These are phyloP conservation scores for Dysdera silvatica DNA, from an alignment of 1,140 invertebrate genomes.

Conservation along the genomic window DNA sequence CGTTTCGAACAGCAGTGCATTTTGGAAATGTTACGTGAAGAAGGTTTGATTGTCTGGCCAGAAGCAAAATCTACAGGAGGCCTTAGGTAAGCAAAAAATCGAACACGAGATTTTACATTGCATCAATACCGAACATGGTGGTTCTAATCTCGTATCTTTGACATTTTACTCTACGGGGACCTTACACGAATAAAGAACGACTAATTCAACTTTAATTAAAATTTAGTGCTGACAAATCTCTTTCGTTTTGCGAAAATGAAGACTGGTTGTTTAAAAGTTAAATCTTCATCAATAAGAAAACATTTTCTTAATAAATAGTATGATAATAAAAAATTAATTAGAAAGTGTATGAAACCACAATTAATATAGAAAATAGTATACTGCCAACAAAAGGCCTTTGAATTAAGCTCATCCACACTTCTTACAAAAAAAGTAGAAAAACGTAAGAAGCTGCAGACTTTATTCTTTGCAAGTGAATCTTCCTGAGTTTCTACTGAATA, in stretches of 20 bases:
- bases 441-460: too few relatives aligned
- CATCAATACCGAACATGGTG: neutral
- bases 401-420: too few relatives aligned
- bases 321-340: too few relatives aligned
- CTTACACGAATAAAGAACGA: neutral
- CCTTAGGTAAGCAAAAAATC: constrained; percentile 38
- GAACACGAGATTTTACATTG: neutral
- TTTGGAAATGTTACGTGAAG: constrained; percentile 40
- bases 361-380: too few relatives aligned
- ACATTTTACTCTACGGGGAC: neutral
- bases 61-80: constrained; percentile 38
- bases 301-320: too few relatives aligned
- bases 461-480: too few relatives aligned
- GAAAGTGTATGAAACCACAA: too few relatives aligned
- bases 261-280: neutral
- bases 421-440: too few relatives aligned
- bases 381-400: too few relatives aligned
- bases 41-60: constrained; percentile 42
- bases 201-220: neutral
- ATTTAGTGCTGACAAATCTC: neutral
- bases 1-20: constrained; percentile 40
- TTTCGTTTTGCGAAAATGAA: neutral
- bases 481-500: too few relatives aligned
- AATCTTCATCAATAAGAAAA: too few relatives aligned
- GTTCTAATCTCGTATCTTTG: neutral